A percentile compares a stretch with the other conserved stretches of the same genome.
Conservation (phyloP, 1,140 invertebrate genomes). For the Rhizoglyphus robini region DNA sequence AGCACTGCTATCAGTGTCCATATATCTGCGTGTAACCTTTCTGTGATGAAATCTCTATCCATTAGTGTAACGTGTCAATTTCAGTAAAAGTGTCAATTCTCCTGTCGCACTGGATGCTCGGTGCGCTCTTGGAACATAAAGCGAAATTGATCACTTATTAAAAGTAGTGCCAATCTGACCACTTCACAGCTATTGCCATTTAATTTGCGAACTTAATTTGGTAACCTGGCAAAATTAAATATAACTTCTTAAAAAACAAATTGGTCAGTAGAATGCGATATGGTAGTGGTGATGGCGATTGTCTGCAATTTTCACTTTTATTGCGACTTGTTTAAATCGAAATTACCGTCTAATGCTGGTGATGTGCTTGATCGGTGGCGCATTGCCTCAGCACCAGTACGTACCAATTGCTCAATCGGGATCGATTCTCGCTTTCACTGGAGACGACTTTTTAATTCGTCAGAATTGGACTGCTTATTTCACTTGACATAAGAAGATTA, state of each 20-base stretch:
- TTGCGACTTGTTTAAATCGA: slow-evolving; percentile 15
- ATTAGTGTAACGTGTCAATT: slow-evolving; percentile 14
- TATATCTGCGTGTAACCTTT: neutral
- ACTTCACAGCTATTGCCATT: neutral
- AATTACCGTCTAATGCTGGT: neutral
- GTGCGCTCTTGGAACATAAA: neutral
- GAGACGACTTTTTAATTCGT: neutral
- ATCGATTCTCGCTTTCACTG: too few relatives aligned
- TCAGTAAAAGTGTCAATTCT: slow-evolving; percentile 5
- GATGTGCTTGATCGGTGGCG: neutral
- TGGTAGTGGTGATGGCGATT: neutral
- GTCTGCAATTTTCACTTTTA: slow-evolving; percentile 3
- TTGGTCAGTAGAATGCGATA: neutral
- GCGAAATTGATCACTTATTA: neutral
- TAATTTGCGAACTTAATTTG: neutral
- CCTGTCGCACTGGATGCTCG: neutral
- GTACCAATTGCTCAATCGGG: too few relatives aligned
- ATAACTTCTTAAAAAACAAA: neutral
- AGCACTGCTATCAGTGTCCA: neutral
- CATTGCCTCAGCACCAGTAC: too few relatives aligned
- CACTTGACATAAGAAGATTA: neutral
- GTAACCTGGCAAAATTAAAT: slow-evolving; percentile 4
- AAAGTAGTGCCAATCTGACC: neutral
- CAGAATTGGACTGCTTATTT: slow-evolving; percentile 3
- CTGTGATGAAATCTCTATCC: neutral